These are phyloP conservation scores for Reinhardtius hippoglossoides DNA, from an alignment of 2,113 vertebrate genomes.

Conservation along the genomic window DNA sequence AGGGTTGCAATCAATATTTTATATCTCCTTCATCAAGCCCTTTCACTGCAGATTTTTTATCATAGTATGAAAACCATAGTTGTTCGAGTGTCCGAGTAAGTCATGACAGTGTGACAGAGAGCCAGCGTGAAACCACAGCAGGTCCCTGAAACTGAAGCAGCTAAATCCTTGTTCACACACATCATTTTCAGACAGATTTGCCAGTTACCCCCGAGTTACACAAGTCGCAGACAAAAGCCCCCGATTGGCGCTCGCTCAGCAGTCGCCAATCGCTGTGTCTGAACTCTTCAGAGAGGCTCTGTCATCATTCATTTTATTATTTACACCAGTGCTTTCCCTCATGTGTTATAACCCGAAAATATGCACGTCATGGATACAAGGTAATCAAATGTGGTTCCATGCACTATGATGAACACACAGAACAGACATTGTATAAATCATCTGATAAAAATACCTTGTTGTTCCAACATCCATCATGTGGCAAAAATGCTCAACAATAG, in stretches of 20 bases:
- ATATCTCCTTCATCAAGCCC: conserved; percentile 14
- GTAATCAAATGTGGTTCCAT: too few species aligned
- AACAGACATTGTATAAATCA: not conserved
- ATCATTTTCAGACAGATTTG: too few species aligned
- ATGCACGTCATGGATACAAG: too few species aligned
- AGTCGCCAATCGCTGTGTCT: too few species aligned
- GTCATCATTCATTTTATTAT: too few species aligned
- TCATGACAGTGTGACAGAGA: not conserved
- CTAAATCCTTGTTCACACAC: too few species aligned
- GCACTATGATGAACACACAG: too few species aligned
- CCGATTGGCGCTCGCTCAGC: too few species aligned
- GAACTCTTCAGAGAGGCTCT: too few species aligned
- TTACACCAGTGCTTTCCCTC: not conserved
- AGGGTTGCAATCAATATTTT: not conserved
- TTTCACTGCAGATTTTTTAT: conserved; percentile 1
- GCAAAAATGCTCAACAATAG: not conserved
- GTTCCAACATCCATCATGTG: not conserved
- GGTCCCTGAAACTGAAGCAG: not conserved
- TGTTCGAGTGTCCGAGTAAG: not conserved
- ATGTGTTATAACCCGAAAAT: too few species aligned
- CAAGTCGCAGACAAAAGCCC: too few species aligned
- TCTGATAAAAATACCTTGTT: not conserved
- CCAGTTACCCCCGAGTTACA: too few species aligned
- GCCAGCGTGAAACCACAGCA: not conserved
- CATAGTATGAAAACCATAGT: not conserved